phyloP scores from a whole-genome alignment of 2,113 vertebrate species.

The Chionodraco myersi region DNA sequence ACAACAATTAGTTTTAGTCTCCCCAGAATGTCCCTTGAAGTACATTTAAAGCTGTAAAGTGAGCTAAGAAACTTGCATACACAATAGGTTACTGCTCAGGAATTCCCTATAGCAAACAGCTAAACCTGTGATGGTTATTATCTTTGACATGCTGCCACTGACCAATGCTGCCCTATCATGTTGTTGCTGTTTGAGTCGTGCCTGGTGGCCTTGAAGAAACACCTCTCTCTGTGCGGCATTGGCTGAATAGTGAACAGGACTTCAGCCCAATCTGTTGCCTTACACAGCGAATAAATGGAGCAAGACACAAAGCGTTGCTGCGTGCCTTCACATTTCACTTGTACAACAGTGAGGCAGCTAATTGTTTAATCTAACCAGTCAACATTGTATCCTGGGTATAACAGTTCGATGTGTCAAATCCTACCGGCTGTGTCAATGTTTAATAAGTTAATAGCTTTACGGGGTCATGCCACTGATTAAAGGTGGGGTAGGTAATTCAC shows the following conservation, averaged over 20 bases:
- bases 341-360: slow-evolving; percentile 2
- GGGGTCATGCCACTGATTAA: neutral
- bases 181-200: slow-evolving; percentile 24
- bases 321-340: neutral
- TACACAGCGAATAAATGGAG: slow-evolving; percentile 23
- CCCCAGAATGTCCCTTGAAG: neutral
- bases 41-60: neutral
- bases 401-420: slow-evolving; percentile 32
- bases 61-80: slow-evolving; percentile 3
- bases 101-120: slow-evolving; percentile 37
- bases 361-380: slow-evolving; percentile 49
- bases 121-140: slow-evolving; percentile 43
- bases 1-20: neutral
- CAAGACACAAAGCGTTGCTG: slow-evolving; percentile 11
- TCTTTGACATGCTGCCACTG: slow-evolving; percentile 64
- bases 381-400: slow-evolving; percentile 12
- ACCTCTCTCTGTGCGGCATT: slow-evolving; percentile 13
- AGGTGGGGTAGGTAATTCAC: too few relatives aligned
- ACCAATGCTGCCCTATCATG: slow-evolving; percentile 39
- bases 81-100: slow-evolving; percentile 24
- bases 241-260: slow-evolving; percentile 9
- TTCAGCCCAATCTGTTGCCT: slow-evolving; percentile 5
- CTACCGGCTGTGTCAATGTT: slow-evolving; percentile 15
- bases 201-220: slow-evolving; percentile 44
- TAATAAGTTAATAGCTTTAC: slow-evolving; percentile 42